Conservation (phyloP, 1,140 invertebrate species). For the Drosophila chauvacae region DNA sequence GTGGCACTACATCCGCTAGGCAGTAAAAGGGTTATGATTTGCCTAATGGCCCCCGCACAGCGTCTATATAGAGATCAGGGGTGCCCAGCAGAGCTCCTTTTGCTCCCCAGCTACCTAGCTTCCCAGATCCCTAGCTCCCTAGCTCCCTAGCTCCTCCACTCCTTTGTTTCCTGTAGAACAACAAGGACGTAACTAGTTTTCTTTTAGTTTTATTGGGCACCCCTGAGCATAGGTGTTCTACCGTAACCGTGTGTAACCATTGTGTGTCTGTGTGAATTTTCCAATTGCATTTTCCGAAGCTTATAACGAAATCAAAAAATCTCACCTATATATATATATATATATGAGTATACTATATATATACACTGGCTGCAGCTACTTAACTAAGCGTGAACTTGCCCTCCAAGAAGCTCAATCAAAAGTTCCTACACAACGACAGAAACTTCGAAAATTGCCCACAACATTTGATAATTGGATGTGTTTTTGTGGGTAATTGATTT, state of each 20-base stretch:
- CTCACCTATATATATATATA: constrained; percentile 19
- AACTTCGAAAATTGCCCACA: constrained; percentile 31
- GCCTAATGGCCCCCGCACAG: constrained; percentile 6
- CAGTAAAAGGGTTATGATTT: constrained; percentile 19
- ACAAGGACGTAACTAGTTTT: neutral
- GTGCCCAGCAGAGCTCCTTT: neutral
- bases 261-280: constrained; percentile 40
- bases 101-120: neutral
- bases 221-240: constrained; percentile 24
- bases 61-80: constrained; percentile 7
- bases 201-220: constrained; percentile 11
- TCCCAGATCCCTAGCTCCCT: neutral
- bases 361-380: constrained; percentile 23
- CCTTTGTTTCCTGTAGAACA: neutral
- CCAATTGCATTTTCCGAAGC: constrained; percentile 39
- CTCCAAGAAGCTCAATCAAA: constrained; percentile 70
- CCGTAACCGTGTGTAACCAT: constrained; percentile 17
- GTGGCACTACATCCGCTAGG: constrained; percentile 92
- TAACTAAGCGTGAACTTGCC: constrained; percentile 35
- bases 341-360: constrained; percentile 18
- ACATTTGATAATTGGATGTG: constrained; percentile 5
- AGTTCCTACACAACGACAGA: constrained; percentile 61
- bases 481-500: constrained; percentile 22
- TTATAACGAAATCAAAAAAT: constrained; percentile 36
- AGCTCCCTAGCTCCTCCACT: neutral